Evolutionary conservation across 2,888 invertebrate species (phyloP).

Genomic region (Nomada fabriciana): DNA sequence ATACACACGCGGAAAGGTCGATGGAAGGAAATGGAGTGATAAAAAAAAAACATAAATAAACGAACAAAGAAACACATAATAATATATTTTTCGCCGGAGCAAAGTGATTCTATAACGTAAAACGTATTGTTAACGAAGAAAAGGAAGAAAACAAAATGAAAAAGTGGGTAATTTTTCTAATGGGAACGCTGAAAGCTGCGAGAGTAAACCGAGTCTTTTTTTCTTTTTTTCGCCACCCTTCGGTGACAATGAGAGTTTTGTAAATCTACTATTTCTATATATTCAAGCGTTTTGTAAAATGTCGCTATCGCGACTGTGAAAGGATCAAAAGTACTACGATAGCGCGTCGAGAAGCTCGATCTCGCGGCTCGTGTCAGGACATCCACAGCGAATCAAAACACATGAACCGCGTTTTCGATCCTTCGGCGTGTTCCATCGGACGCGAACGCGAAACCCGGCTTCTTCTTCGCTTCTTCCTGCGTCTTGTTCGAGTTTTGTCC

Average conservation of each 20-base stretch:
- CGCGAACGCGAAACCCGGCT: background rate
- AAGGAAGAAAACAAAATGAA: conserved; percentile 21
- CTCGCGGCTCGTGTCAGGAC: background rate
- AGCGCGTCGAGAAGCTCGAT: conserved; percentile 1
- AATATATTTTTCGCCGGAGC: conserved; percentile 78
- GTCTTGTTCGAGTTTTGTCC: background rate
- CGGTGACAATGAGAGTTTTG: conserved; percentile 56
- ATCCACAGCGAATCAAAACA: background rate
- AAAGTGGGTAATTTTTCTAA: conserved; percentile 76
- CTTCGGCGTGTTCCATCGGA: conserved; percentile 8
- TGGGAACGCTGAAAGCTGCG: conserved; percentile 35
- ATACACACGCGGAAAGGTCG: conserved; percentile 14
- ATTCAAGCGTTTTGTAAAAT: conserved; percentile 45
- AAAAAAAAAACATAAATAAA: conserved; percentile 1
- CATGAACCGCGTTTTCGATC: background rate
- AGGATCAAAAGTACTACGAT: conserved; percentile 59
- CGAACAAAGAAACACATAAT: conserved; percentile 66
- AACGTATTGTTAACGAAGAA: conserved; percentile 58
- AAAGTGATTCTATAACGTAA: conserved; percentile 68
- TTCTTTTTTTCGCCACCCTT: conserved; percentile 28
- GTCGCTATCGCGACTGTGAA: conserved; percentile 47
- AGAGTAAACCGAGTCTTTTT: conserved; percentile 44
- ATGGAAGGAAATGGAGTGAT: conserved; percentile 33
- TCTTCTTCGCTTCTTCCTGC: conserved; percentile 1
- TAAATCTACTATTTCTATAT: conserved; percentile 68